Conservation (phyloP, 2,888 invertebrate genomes). For the Agonopterix heracliana region DNA sequence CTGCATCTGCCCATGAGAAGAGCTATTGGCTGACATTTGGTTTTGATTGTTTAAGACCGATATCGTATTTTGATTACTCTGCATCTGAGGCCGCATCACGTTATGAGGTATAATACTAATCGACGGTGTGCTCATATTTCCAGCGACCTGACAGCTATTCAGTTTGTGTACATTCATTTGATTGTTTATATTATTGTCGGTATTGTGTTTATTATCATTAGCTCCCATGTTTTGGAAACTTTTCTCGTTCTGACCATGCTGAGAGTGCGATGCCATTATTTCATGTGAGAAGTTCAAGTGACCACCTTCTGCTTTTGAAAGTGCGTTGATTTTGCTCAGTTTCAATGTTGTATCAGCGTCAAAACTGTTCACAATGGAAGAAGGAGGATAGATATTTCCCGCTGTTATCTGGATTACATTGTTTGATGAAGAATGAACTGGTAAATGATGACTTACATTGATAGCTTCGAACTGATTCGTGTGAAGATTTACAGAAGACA, state of each 20-base stretch:
- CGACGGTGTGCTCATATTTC: conserved; percentile 49
- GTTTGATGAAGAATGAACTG: conserved; percentile 54
- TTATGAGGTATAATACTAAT: conserved; percentile 67
- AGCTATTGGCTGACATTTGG: conserved; percentile 58
- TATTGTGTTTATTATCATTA: conserved; percentile 53
- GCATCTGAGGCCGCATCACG: conserved; percentile 52
- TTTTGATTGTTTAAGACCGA: conserved; percentile 52
- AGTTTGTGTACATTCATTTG: conserved; percentile 63
- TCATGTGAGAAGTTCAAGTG: conserved; percentile 68
- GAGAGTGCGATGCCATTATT: conserved; percentile 67
- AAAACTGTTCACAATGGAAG: conserved; percentile 57
- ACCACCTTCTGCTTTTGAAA: conserved; percentile 66
- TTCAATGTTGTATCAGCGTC: conserved; percentile 67
- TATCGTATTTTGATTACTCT: conserved; percentile 55
- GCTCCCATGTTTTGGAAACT: conserved; percentile 61
- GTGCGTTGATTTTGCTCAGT: conserved; percentile 64
- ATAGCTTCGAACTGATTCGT: conserved; percentile 60
- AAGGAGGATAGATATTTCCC: conserved; percentile 64
- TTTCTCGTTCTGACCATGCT: conserved; percentile 63
- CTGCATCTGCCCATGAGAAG: conserved; percentile 57
- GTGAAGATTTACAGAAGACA: conserved; percentile 48
- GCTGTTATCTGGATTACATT: conserved; percentile 69
- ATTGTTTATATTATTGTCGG: conserved; percentile 41
- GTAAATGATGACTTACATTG: conserved; percentile 58
- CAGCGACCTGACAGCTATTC: conserved; percentile 62